Percentiles rank a stretch among this genome's conserved stretches.
These are phyloP conservation scores for Saccopteryx leptura DNA, from an alignment of 2,113 vertebrate species.

Conservation along the genomic window DNA sequence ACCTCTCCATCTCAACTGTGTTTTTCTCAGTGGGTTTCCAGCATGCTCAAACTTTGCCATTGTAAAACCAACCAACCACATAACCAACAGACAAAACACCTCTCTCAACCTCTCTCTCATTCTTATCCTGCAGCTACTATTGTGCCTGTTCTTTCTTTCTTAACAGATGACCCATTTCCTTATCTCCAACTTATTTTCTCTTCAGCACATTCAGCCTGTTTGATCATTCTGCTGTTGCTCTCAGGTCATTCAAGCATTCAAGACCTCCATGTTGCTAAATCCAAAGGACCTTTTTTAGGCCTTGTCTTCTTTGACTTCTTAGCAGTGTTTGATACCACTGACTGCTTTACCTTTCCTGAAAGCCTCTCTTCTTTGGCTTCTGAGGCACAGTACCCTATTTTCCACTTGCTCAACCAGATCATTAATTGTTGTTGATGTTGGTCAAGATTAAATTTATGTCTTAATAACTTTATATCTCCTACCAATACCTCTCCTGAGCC, in stretches of 20 bases:
- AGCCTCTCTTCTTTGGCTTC: background rate
- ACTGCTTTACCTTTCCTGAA: background rate
- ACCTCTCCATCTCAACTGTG: background rate
- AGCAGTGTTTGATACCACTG: background rate
- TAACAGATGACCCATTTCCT: background rate
- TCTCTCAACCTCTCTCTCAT: background rate
- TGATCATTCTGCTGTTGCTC: background rate
- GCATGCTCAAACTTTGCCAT: background rate
- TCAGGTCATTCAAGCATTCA: background rate
- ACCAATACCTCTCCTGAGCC: background rate
- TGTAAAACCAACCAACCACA: background rate
- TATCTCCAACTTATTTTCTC: background rate
- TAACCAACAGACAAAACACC: background rate
- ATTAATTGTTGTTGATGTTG: background rate
- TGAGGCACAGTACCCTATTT: background rate
- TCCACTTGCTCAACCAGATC: background rate
- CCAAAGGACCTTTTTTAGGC: background rate
- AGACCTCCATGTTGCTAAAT: background rate
- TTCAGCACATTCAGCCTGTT: background rate
- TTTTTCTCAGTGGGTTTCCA: background rate
- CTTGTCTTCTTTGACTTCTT: background rate
- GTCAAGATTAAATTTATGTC: background rate
- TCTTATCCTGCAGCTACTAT: background rate
- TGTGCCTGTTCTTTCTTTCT: background rate
- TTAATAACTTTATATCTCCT: background rate